These are phyloP conservation scores for Meriones psammophilus DNA, from an alignment of 2,797 vertebrate species.

Conservation along the genomic window DNA sequence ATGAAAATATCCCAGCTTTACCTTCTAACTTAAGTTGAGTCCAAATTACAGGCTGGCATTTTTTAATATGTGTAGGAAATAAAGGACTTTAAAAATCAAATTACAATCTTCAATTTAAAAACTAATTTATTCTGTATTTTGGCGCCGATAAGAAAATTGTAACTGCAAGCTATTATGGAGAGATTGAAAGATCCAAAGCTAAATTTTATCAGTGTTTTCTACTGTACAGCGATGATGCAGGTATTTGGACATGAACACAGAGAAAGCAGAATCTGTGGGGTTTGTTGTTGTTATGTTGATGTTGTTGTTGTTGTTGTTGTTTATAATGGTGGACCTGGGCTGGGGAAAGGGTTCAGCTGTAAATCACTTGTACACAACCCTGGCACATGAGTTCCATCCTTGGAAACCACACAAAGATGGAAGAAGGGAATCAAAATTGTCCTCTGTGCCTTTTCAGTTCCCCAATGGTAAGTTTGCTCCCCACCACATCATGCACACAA, in stretches of 20 bases:
- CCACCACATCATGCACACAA: background rate
- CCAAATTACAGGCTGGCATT: background rate
- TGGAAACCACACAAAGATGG: background rate
- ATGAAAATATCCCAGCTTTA: background rate
- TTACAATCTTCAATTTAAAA: background rate
- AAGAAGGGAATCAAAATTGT: background rate
- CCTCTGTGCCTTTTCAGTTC: background rate
- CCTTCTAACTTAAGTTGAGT: background rate
- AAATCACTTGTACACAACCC: background rate
- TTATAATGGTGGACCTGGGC: background rate
- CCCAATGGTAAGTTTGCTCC: background rate
- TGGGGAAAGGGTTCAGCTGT: background rate
- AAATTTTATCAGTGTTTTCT: slow-evolving; percentile 25
- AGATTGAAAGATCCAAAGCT: slow-evolving; percentile 41
- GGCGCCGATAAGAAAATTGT: slow-evolving; percentile 48
- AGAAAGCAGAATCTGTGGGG: background rate
- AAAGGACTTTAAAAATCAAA: slow-evolving; percentile 22
- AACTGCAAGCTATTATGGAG: background rate
- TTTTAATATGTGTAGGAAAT: slow-evolving; percentile 18
- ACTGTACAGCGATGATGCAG: background rate
- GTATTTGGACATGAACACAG: background rate
- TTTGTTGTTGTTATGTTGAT: background rate
- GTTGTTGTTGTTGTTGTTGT: background rate
- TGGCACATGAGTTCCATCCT: background rate
- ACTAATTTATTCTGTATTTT: slow-evolving; percentile 48